These are phyloP conservation scores for Sarcophaga variegata DNA, from an alignment of 2,888 invertebrate genomes.

Conservation along the genomic window DNA sequence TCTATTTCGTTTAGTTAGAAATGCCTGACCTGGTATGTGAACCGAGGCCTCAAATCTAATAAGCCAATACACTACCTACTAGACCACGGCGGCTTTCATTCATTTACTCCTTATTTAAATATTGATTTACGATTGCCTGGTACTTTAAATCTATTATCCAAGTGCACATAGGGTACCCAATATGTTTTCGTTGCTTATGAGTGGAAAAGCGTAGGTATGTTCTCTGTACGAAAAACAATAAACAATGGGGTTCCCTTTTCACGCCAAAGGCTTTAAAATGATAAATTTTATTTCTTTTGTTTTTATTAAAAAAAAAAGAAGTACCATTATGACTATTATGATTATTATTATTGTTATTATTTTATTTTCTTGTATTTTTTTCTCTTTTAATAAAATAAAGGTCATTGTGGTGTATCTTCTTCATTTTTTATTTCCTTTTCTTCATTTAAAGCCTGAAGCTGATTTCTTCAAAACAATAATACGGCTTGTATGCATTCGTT, in stretches of 20 bases:
- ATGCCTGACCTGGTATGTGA: too few relatives aligned
- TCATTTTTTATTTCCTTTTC: slow-evolving; percentile 33
- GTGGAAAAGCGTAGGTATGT: slow-evolving; percentile 17
- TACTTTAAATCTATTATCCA: background rate
- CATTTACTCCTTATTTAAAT: too few relatives aligned
- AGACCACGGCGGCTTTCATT: too few relatives aligned
- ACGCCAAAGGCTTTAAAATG: slow-evolving; percentile 48
- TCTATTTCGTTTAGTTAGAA: too few relatives aligned
- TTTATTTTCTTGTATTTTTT: background rate
- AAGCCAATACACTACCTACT: too few relatives aligned
- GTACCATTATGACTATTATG: too few relatives aligned
- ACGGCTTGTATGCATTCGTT: slow-evolving; percentile 13
- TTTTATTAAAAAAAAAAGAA: slow-evolving; percentile 7
- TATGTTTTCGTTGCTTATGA: background rate
- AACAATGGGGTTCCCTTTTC: slow-evolving; percentile 49
- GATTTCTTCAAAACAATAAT: background rate
- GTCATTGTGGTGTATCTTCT: slow-evolving; percentile 51
- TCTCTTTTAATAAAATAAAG: slow-evolving; percentile 30
- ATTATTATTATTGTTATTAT: slow-evolving; percentile 30
- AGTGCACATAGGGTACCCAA: background rate
- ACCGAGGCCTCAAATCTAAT: too few relatives aligned
- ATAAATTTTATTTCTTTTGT: slow-evolving; percentile 37
- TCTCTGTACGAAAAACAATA: slow-evolving; percentile 39
- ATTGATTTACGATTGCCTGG: too few relatives aligned
- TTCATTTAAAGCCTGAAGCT: slow-evolving; percentile 31